Evolutionary conservation across 2,888 invertebrate species (phyloP), one percentile per base, ranked within the genome.

Genomic region (Venusia cambrica): DNA sequence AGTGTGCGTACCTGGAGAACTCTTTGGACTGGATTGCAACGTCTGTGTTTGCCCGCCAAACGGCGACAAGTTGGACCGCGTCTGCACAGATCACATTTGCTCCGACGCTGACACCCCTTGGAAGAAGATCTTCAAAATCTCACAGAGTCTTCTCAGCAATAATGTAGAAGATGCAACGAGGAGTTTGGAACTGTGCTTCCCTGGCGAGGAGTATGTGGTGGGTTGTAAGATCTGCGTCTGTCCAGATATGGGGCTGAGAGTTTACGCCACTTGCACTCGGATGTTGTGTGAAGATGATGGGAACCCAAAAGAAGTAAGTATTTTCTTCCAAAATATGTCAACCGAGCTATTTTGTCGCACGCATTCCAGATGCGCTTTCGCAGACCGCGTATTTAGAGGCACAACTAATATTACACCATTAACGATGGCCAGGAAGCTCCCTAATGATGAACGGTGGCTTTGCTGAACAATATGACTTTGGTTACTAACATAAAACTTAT

Each of bases 221-320:
- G 87, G 70, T 0, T 87, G 87, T 38, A 81, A 81, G 24, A 50
- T 75, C 1, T 88, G 88, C 45, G 51, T 75, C 0, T 88, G 88
- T 41, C 75, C 85, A 1, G 84, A 81, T 2, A 67, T 77, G 52
- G 88, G 87, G 0, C 38, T 85, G 14, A 73, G 65, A 27, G 57
- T 64, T 2, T 80, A 75, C 33, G 81, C 85, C 0, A 54, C 62
- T 0, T 85, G 85, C 39, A 67, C 73, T 1, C 45, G 60, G 2
- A 51, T 59, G 15, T 32, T 65, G 9, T 80, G 80, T 24, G 57
- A 61, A 30, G 59, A 68, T 2, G 44, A 40, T 1, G 35, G 26
- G 2, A 17, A 26, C 9, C 15, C 1, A 15, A 30, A 37, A 30
- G 39, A 45, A 12, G 46, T 46, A 25, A 34, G 17, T 1, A n/a